These are phyloP conservation scores for Macropodus opercularis DNA, from an alignment of 2,797 vertebrate species.

Conservation along the genomic window DNA sequence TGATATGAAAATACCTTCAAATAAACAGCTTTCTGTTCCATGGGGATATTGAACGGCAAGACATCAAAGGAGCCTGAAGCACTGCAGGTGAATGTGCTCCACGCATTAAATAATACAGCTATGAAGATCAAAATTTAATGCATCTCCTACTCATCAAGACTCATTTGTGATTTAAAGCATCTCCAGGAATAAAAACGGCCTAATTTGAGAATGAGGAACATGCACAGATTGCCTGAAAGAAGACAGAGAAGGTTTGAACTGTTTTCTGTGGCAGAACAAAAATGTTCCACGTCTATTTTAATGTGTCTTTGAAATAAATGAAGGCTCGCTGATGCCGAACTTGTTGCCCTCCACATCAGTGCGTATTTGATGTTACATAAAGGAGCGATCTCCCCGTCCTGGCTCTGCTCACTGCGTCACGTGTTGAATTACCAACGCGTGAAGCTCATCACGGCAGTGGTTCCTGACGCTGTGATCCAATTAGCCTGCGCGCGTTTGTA, in stretches of 20 bases:
- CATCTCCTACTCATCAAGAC: constrained; percentile 54
- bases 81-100: constrained; percentile 54
- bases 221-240: constrained; percentile 42
- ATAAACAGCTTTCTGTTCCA: constrained; percentile 54
- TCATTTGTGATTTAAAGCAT: constrained; percentile 64
- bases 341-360: constrained; percentile 40
- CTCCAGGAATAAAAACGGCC: constrained; percentile 48
- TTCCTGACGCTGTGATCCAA: constrained; percentile 46
- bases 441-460: constrained; percentile 25
- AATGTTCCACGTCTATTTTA: constrained; percentile 52
- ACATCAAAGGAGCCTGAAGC: constrained; percentile 56
- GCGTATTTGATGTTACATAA: constrained; percentile 52
- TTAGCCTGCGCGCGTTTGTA: constrained; percentile 39
- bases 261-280: constrained; percentile 42
- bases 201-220: constrained; percentile 42
- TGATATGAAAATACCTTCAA: constrained; percentile 47
- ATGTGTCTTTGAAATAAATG: constrained; percentile 54
- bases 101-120: constrained; percentile 56
- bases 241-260: constrained; percentile 18
- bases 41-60: constrained; percentile 39
- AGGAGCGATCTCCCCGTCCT: constrained; percentile 23
- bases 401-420: constrained; percentile 13
- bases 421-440: constrained; percentile 28
- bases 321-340: constrained; percentile 57
- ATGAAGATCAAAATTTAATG: constrained; percentile 59